Base-by-base conservation (phyloP, 2,797 vertebrate species). In the Naso thynnoides region DNA sequence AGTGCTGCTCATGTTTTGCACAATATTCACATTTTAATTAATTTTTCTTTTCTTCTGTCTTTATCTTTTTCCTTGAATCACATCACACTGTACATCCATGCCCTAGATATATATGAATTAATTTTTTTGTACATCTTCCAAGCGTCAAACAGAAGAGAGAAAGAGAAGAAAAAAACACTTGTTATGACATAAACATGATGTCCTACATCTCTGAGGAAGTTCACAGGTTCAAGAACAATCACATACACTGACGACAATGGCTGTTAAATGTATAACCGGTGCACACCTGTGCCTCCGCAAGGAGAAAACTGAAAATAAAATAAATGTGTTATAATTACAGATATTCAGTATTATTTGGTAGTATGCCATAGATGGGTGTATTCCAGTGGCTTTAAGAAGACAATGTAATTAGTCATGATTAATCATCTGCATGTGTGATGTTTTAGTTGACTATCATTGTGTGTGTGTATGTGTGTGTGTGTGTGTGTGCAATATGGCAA, bases 1-100 rank as follows among this genome's bases (percentile, higher is more conserved):
- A 81, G 24, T 59, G 31, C 39, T 55, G 2, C 48, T 67, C 57
- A 52, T 58, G 55, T 64, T 54, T 73, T 57, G 42, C 26, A 77
- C 66, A 48, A n/a, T 72, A 21, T 64, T 78, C 53, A 58, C 11
- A 29, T 77, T 78, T 72, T 50, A 11, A 49, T 58, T 4, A 50
- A 13, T 3, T 70, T 33, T n/a, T 19, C 70, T 33, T 24, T 19
- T 69, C n/a, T n/a, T n/a, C n/a, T n/a, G n/a, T n/a, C n/a, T n/a
- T n/a, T n/a, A n/a, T n/a, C n/a, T 24, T 26, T 14, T 21, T 4
- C 26, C 53, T 15, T 18, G 6, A 23, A 21, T 48, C 42, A 14
- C 10, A 19, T 60, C 23, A 26, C 16, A 26, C 19, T 24, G 18
- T 16, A 14, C 4, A 18, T 27, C 5, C 19, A 41, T 59, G n/a